A percentile compares a stretch with the other conserved stretches of the same genome.
Conservation (phyloP, 2,888 invertebrate genomes). For the Pheosia tremula region DNA sequence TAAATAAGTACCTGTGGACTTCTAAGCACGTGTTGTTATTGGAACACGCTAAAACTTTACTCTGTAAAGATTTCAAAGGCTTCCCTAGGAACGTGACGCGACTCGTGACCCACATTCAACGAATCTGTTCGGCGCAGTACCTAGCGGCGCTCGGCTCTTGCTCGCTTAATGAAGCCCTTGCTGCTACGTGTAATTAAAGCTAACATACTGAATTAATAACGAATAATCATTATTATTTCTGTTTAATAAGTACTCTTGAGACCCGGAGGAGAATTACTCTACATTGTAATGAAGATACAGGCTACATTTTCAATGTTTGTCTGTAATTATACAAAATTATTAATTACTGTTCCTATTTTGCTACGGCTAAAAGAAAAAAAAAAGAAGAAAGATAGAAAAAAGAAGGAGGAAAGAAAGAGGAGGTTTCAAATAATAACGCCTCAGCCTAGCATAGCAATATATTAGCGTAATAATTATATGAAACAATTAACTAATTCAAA, state of each 20-base stretch:
- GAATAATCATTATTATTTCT: not conserved
- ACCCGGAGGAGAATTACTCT: too few species aligned
- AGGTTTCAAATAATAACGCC: not conserved
- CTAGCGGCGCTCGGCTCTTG: not conserved
- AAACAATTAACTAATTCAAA: not conserved
- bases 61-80: slow-evolving; percentile 18
- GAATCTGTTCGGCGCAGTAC: slow-evolving; percentile 6
- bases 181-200: not conserved
- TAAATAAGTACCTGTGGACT: not conserved
- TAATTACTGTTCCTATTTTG: too few species aligned
- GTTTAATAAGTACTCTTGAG: not conserved
- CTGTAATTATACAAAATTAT: too few species aligned
- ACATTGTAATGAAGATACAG: too few species aligned
- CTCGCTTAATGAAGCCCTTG: slow-evolving; percentile 6
- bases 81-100: slow-evolving; percentile 17
- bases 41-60: slow-evolving; percentile 1
- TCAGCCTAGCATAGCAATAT: not conserved
- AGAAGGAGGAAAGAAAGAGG: too few species aligned
- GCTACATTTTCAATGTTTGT: too few species aligned
- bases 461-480: slow-evolving; percentile 1
- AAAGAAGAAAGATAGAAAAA: too few species aligned
- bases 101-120: slow-evolving; percentile 23
- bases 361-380: too few species aligned
- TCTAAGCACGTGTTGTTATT: not conserved
- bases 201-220: not conserved